Base-by-base conservation (phyloP, 2,888 invertebrate genomes). In the Cheilosia grossa region DNA sequence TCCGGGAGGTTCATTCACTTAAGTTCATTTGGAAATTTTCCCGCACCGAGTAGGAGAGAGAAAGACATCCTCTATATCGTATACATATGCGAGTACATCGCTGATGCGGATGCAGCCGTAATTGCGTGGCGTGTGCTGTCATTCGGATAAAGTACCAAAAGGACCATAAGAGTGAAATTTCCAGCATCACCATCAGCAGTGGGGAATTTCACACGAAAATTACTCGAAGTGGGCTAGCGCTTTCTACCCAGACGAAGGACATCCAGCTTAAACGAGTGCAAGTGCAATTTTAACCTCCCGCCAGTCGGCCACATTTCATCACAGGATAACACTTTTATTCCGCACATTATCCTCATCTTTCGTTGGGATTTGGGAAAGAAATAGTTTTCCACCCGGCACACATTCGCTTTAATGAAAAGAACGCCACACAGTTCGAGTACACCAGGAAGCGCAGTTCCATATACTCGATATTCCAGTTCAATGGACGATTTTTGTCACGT, bases 401-500 rank as follows among this genome's bases (percentile, higher is more conserved):
- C 53, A 64, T 37, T 75, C 24, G 49, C 27, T 80, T 67, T 69
- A 78, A 64, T 72, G 59, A 78, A 78, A 78, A 33, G 61, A 72
- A 53, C 63, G 24, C 15, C 5, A 7, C 5, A 7, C 61, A 30
- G 30, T 30, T 7, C 30, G 30, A 30, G 30, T 30, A 42, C 56
- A 30, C 21, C 21, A 42, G 27, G 37, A 37, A 47, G 51, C 37
- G 63, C 64, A 49, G 19, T 49, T 24, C 7, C 47, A 33, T 49
- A 59, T 49, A 59, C 58, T 74, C 80, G 83, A 83, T 83, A 73
- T 80, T 80, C 74, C 74, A 70, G 83, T 80, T 83, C 75, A 81
- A 85, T 85, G 72, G 81, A 77, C 61, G 49, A 85, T 81, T 81
- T 80, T 72, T 72, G 85, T 81, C 85, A 85, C 85, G 85, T 81